Percentiles rank a stretch among this genome's conserved stretches.
phyloP scores from a whole-genome alignment of 2,797 vertebrate species.

The Moxostoma hubbsi region DNA sequence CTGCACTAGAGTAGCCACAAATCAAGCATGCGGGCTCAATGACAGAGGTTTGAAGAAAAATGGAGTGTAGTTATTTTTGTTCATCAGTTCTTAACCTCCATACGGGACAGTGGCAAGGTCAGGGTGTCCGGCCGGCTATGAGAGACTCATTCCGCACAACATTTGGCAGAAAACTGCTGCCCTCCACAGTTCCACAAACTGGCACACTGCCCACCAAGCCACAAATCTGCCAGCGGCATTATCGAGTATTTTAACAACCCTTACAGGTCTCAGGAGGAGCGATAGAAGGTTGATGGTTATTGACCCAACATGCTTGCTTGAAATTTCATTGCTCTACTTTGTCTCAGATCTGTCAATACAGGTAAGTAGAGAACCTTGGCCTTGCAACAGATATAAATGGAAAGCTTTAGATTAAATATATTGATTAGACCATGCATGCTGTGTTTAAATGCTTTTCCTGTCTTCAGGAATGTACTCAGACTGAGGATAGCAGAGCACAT shows the following conservation, averaged over 20 bases:
- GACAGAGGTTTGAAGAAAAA: slow-evolving; percentile 28
- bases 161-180: slow-evolving; percentile 63
- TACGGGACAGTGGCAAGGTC: slow-evolving; percentile 53
- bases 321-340: slow-evolving; percentile 40
- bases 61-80: slow-evolving; percentile 48
- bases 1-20: not conserved
- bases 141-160: slow-evolving; percentile 54
- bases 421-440: slow-evolving; percentile 38
- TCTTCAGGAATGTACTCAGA: slow-evolving; percentile 2
- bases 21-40: not conserved
- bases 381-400: slow-evolving; percentile 42
- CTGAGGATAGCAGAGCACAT: not conserved
- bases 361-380: slow-evolving; percentile 47
- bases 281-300: slow-evolving; percentile 51
- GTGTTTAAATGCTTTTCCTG: slow-evolving; percentile 22
- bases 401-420: slow-evolving; percentile 43
- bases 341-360: slow-evolving; percentile 47
- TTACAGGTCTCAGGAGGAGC: slow-evolving; percentile 48
- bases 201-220: slow-evolving; percentile 38
- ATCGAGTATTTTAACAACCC: slow-evolving; percentile 56
- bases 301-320: slow-evolving; percentile 43
- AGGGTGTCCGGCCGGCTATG: slow-evolving; percentile 36
- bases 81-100: slow-evolving; percentile 20
- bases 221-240: slow-evolving; percentile 56
- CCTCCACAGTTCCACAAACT: slow-evolving; percentile 53